phyloP scores from a whole-genome alignment of 2,797 vertebrate genomes.

The Semaprochilodus insignis region DNA sequence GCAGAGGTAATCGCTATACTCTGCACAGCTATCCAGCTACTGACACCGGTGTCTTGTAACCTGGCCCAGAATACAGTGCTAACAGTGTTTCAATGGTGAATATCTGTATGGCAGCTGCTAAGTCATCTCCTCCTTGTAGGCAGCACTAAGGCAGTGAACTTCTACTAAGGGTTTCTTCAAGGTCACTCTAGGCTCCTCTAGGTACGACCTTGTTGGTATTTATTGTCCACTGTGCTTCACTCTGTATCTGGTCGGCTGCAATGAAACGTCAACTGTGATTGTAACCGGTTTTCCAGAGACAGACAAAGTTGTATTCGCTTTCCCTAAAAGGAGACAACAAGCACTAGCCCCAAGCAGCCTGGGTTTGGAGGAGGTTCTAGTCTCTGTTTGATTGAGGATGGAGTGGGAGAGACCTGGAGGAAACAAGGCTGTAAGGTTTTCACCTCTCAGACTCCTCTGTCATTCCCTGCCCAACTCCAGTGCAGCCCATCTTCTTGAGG shows the following conservation, averaged over 20 bases:
- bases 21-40: neutral
- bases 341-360: neutral
- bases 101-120: neutral
- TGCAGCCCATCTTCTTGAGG: neutral
- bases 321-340: neutral
- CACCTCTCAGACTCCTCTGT: neutral
- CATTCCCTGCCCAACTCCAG: neutral
- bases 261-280: neutral
- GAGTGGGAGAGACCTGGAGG: neutral
- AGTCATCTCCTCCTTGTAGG: neutral
- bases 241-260: neutral
- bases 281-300: neutral
- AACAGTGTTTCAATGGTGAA: neutral
- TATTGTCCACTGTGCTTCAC: neutral
- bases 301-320: neutral
- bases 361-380: neutral
- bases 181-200: no score
- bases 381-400: neutral
- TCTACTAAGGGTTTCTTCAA: no score
- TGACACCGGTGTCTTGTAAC: neutral
- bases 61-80: neutral
- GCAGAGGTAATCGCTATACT: neutral
- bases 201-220: neutral
- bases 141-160: neutral
- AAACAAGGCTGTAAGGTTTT: neutral